Conservation (phyloP, 2,888 invertebrate genomes). For the Caenorhabditis virilis region DNA sequence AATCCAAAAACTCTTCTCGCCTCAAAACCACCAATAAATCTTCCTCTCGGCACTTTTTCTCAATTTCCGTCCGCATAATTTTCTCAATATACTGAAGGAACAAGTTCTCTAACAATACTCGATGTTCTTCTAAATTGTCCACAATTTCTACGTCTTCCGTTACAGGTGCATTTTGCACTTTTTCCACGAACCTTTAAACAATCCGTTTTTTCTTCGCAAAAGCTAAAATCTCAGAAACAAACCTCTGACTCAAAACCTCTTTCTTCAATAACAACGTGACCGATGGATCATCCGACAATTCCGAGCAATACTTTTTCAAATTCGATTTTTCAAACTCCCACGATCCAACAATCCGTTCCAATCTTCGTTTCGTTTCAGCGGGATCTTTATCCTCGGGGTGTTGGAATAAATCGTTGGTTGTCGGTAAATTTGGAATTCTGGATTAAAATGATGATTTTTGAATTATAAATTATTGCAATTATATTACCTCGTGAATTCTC, state of each 20-base stretch:
- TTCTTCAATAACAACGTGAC: conserved; percentile 23
- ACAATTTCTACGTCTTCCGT: too few relatives aligned
- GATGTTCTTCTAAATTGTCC: background rate
- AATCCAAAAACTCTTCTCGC: conserved; percentile 58
- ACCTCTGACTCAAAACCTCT: conserved; percentile 7
- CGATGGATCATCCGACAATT: conserved; percentile 22
- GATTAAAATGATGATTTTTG: too few relatives aligned
- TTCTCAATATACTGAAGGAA: conserved; percentile 24
- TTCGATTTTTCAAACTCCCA: conserved; percentile 22
- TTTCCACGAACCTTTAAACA: background rate
- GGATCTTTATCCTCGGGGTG: conserved; percentile 19
- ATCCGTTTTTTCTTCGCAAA: conserved; percentile 52
- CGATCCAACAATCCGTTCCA: conserved; percentile 7
- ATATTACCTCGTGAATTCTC: too few relatives aligned
- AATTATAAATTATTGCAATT: too few relatives aligned
- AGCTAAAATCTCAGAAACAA: background rate
- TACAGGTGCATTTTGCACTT: background rate
- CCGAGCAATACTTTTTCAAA: conserved; percentile 15
- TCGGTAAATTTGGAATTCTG: too few relatives aligned
- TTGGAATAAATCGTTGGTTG: too few relatives aligned
- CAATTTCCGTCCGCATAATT: conserved; percentile 12
- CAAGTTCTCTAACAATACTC: conserved; percentile 12
- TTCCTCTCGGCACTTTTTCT: conserved; percentile 23
- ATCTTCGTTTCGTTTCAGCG: conserved; percentile 5
- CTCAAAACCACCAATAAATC: conserved; percentile 43